A percentile compares a stretch with the other conserved stretches of the same genome.
Evolutionary conservation across 2,888 invertebrate species (phyloP).

Genomic region (Schizaphis graminum): DNA sequence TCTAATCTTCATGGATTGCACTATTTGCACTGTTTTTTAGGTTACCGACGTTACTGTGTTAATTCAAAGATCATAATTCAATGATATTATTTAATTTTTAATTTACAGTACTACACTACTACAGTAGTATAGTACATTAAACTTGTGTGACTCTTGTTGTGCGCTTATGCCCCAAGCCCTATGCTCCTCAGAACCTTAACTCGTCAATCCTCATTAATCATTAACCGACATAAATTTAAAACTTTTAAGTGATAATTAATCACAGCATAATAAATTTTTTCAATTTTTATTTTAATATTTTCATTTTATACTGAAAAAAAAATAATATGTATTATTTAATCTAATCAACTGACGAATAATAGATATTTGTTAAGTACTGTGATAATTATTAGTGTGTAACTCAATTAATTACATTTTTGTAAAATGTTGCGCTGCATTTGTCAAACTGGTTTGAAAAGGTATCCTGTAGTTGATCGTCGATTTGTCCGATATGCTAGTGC

Average conservation of each 20-base stretch:
- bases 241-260: not conserved
- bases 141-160: not conserved
- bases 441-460: not conserved
- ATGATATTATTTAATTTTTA: not conserved
- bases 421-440: slow-evolving; percentile 38
- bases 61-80: not conserved
- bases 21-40: not conserved
- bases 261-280: not conserved
- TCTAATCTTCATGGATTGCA: no score
- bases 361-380: not conserved
- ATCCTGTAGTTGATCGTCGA: not conserved
- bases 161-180: not conserved
- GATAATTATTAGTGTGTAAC: not conserved
- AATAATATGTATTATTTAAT: not conserved
- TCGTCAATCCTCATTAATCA: not conserved
- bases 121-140: no score
- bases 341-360: not conserved
- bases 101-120: no score
- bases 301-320: not conserved
- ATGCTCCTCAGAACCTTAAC: not conserved
- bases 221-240: not conserved
- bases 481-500: slow-evolving; percentile 16
- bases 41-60: not conserved
- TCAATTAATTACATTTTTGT: not conserved
- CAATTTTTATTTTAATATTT: not conserved